Evolutionary conservation across 53 echinoderm and acorn worm genomes (phyloP), one percentile per base, ranked within the genome.

Genomic region (Paelopatides confundens): DNA sequence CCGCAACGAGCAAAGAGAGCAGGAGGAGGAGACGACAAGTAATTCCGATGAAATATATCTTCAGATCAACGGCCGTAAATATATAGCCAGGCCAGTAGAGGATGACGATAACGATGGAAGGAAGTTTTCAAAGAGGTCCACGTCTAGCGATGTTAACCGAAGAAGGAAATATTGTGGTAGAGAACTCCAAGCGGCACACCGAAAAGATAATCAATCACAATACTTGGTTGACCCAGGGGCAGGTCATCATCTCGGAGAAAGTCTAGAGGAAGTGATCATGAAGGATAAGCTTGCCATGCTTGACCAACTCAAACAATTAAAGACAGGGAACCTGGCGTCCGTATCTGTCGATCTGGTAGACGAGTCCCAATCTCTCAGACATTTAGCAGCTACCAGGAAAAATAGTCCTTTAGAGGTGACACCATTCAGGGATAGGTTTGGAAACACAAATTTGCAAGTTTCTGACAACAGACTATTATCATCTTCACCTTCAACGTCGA

Each of bases 21-120:
- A 63, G 18, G 18, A n/a, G 63, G 64, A 63, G 26, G 35, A 68
- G 17, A 10, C 18, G 17, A 5, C 13, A 2, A 32, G 34, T 15
- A 38, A 35, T 11, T 27, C 36, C 1, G 84, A 65, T n/a, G 84
- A 83, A 23, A 83, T 83, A 33, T 83, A 83, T 38, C 84, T 83
- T 18, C 36, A 83, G 15, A 83, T 83, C 33, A 83, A 83, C 64
- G 84, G 84, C 7, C 34, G 35, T 26, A 63, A 83, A 24, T 83
- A 83, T 35, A 38, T 83, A 26, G 84, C 84, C n/a, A 36, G 84
- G 35, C 84, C 84, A 29, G 65, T 83, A 58, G 84, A 83, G 21
- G 40, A 18, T 27, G 32, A 67, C 12, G 32, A 30, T 18, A 12
- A 31, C 32, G 17, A 31, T 30, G 15, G 18, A 67, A 67, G 68